Percentiles rank a stretch among this genome's conserved stretches.
Evolutionary conservation across 2,797 vertebrate species (phyloP).

Genomic region (Phalanger gymnotis): DNA sequence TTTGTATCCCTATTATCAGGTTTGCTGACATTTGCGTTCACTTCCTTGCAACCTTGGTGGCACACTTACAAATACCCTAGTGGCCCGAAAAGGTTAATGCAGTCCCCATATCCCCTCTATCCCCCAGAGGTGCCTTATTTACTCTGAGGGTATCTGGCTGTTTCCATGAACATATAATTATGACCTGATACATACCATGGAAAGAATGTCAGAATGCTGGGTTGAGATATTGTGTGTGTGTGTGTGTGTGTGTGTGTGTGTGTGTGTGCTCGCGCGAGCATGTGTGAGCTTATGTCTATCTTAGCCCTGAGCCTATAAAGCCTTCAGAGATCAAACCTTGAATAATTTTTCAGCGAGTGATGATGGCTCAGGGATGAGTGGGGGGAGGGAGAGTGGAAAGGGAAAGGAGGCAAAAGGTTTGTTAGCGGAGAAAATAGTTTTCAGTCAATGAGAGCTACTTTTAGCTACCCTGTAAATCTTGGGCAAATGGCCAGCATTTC

Average conservation of each 20-base stretch:
- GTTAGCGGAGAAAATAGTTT: not conserved
- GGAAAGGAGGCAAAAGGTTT: slow-evolving; percentile 5
- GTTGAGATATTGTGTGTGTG: not conserved
- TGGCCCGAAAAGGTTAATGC: not conserved
- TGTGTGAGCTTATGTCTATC: not conserved
- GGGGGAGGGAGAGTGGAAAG: not conserved
- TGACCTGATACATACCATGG: not conserved
- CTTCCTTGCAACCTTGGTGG: not conserved
- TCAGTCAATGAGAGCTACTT: slow-evolving; percentile 15
- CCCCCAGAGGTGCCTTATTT: not conserved
- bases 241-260: not conserved
- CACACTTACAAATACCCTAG: too few relatives aligned
- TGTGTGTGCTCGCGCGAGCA: not conserved
- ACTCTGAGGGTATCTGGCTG: not conserved
- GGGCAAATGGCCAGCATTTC: slow-evolving; percentile 6
- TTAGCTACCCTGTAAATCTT: slow-evolving; percentile 11
- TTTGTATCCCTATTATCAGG: not conserved
- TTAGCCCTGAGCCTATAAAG: not conserved
- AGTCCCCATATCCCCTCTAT: not conserved
- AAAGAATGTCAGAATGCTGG: not conserved
- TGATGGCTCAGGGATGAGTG: not conserved
- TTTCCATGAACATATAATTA: not conserved
- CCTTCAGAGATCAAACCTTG: not conserved
- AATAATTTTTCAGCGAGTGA: slow-evolving; percentile 6
- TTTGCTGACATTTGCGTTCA: not conserved